Conservation (phyloP, 1,140 invertebrate genomes). For the Heterodera carotae region DNA sequence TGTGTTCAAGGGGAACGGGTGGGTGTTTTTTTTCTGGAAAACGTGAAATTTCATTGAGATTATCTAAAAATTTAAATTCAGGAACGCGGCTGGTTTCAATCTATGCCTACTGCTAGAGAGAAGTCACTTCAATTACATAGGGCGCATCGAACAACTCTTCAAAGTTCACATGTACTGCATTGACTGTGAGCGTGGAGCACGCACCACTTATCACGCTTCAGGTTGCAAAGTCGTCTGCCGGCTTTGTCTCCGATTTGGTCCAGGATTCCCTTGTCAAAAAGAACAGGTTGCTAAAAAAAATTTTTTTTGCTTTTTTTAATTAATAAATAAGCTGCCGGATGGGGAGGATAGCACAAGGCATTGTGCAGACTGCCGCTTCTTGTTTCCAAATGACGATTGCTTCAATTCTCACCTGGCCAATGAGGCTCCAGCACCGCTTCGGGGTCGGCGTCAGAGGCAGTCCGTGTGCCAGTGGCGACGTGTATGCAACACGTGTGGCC, state of each 20-base stretch:
- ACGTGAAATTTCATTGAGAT: too few species aligned
- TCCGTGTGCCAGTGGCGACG: too few species aligned
- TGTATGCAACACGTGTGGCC: too few species aligned
- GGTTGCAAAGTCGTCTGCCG: neutral
- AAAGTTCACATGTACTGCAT: neutral
- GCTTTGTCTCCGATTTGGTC: neutral
- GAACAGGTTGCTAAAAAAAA: neutral
- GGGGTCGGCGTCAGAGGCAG: too few species aligned
- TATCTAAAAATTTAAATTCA: neutral
- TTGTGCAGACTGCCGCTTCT: neutral
- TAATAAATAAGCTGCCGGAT: neutral
- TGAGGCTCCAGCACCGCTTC: neutral
- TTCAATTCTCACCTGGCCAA: neutral
- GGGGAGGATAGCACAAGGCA: neutral
- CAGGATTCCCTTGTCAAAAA: neutral
- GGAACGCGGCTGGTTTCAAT: neutral
- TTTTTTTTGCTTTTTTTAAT: neutral
- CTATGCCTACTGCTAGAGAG: neutral
- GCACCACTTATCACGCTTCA: neutral
- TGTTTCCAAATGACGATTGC: neutral
- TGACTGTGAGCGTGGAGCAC: neutral
- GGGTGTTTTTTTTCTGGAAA: too few species aligned
- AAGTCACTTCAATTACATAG: neutral
- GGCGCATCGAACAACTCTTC: neutral
- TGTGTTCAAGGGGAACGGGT: neutral